Evolutionary conservation across 2,797 vertebrate species (phyloP).

Genomic region (Pitangus sulphuratus): DNA sequence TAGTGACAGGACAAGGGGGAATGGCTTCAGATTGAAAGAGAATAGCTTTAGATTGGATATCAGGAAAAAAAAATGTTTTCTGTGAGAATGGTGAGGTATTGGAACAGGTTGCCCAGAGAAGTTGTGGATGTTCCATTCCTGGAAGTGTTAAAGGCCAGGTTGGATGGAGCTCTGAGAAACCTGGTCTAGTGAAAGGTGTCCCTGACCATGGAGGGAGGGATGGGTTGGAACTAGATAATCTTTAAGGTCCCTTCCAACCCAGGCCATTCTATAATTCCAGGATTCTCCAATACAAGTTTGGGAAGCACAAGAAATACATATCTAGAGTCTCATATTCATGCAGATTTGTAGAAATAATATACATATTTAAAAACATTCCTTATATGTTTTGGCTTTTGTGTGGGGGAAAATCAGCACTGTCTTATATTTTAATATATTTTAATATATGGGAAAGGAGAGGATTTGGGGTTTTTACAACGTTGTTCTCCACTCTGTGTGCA

Average conservation of each 20-base stretch:
- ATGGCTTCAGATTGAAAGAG: background rate
- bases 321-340: background rate
- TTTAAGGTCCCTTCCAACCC: background rate
- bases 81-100: background rate
- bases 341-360: background rate
- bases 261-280: background rate
- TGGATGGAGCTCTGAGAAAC: background rate
- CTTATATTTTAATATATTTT: background rate
- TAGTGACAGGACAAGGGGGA: background rate
- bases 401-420: fast-evolving
- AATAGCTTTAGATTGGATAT: background rate
- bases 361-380: background rate
- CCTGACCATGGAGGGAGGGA: background rate
- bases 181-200: background rate
- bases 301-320: background rate
- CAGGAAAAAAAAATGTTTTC: background rate
- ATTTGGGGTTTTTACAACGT: background rate
- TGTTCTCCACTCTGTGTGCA: background rate
- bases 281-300: background rate
- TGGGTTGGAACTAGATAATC: too few species aligned
- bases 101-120: background rate
- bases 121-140: background rate
- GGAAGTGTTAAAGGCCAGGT: background rate
- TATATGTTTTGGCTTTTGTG: background rate
- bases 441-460: background rate